These are phyloP conservation scores for Microcebus ravelobensis DNA, from an alignment of 2,113 vertebrate species.

Conservation along the genomic window DNA sequence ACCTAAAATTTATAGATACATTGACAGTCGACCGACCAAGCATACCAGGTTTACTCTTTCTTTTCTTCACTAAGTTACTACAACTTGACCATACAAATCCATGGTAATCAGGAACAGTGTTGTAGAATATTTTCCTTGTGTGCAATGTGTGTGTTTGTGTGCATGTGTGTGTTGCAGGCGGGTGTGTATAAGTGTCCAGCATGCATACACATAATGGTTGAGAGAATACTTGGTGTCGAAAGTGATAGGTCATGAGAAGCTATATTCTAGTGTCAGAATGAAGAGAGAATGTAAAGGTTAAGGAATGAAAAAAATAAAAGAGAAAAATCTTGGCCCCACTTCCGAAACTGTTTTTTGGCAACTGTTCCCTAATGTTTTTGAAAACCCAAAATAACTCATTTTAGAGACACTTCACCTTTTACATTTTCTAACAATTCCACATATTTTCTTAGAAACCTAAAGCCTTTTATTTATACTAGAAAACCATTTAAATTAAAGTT, in stretches of 20 bases:
- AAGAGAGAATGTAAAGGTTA: neutral
- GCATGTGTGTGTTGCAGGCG: too few species aligned
- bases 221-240: neutral
- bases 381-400: neutral
- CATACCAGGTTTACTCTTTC: neutral
- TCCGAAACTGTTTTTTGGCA: neutral
- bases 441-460: neutral
- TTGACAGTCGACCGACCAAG: neutral
- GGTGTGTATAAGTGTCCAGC: neutral
- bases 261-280: neutral
- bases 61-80: neutral
- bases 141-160: neutral
- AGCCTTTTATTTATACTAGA: neutral
- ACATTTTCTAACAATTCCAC: neutral
- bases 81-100: neutral
- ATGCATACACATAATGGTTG: neutral
- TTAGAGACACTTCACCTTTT: neutral
- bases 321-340: neutral
- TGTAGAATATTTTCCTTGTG: neutral
- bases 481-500: neutral
- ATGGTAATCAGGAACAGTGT: neutral
- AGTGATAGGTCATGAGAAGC: neutral
- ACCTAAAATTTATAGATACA: neutral
- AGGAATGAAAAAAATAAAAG: neutral
- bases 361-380: neutral